Evolutionary conservation across 2,113 vertebrate genomes (phyloP).

Genomic region (Raja brachyura): DNA sequence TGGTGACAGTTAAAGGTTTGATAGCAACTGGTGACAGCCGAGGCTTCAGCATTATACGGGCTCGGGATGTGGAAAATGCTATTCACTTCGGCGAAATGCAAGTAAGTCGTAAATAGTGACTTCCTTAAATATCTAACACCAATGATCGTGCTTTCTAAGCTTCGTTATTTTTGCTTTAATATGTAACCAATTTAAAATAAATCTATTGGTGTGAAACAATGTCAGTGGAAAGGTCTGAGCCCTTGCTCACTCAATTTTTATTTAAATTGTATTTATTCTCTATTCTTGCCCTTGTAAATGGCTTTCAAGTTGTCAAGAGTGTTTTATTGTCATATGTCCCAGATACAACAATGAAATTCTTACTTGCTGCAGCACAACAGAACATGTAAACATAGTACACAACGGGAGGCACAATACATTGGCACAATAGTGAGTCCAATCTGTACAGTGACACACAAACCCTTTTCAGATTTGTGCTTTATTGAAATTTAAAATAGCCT

Average conservation of each 20-base stretch:
- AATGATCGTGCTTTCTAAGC: neutral
- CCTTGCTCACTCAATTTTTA: neutral
- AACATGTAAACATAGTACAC: no score
- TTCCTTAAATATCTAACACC: neutral
- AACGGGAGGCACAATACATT: neutral
- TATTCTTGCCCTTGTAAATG: no score
- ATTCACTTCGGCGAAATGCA: conserved; percentile 50
- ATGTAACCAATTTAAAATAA: neutral
- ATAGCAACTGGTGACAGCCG: conserved; percentile 47
- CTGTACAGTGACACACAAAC: neutral
- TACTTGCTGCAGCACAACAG: no score
- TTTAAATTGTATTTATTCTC: neutral
- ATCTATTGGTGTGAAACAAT: neutral
- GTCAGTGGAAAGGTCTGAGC: neutral
- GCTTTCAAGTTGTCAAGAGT: neutral
- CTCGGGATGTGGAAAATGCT: conserved; percentile 53
- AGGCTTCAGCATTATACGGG: conserved; percentile 48
- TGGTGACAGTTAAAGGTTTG: conserved; percentile 57
- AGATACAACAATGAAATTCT: no score
- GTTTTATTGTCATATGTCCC: no score
- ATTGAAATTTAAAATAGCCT: neutral
- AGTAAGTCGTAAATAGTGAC: conserved; percentile 39
- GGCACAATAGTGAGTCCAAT: neutral
- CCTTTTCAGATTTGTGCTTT: neutral
- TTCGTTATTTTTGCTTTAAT: neutral